These are phyloP conservation scores for Caretta caretta DNA, from an alignment of 2,113 vertebrate species.

Conservation along the genomic window DNA sequence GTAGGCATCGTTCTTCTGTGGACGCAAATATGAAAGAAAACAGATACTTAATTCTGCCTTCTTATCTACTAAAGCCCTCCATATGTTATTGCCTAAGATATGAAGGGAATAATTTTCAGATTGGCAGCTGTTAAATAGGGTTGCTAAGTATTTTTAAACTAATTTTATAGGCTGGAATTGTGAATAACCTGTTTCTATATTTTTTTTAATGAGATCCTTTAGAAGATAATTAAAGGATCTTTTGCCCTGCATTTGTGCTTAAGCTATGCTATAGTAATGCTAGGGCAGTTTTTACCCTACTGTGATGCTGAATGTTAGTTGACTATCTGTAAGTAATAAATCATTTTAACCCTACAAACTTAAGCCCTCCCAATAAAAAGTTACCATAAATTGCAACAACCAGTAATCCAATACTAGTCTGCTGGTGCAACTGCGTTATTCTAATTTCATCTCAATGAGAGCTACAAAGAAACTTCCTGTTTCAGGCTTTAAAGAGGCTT, in stretches of 20 bases:
- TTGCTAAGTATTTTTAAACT: slow-evolving; percentile 27
- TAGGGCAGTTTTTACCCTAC: slow-evolving; percentile 29
- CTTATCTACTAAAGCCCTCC: neutral
- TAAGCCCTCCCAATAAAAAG: slow-evolving; percentile 52
- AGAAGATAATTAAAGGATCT: slow-evolving; percentile 51
- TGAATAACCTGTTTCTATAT: slow-evolving; percentile 16
- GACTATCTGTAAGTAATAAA: slow-evolving; percentile 67
- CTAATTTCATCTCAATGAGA: slow-evolving; percentile 2
- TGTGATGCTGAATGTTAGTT: slow-evolving; percentile 27
- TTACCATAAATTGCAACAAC: slow-evolving; percentile 43
- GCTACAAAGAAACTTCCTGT: neutral
- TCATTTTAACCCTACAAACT: slow-evolving; percentile 63
- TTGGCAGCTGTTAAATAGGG: slow-evolving; percentile 45
- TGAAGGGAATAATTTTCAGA: slow-evolving; percentile 49
- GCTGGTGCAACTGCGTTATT: neutral
- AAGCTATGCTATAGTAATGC: slow-evolving; percentile 8
- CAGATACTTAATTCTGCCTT: neutral
- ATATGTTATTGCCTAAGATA: neutral
- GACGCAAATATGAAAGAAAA: neutral
- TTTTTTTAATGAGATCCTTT: slow-evolving; percentile 62
- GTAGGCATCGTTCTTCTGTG: neutral
- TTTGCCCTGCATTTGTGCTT: slow-evolving; percentile 59
- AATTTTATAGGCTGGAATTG: slow-evolving; percentile 50
- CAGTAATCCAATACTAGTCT: neutral
- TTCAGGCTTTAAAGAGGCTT: slow-evolving; percentile 6